These are phyloP conservation scores for Solea solea DNA, from an alignment of 2,113 vertebrate species.

Conservation along the genomic window DNA sequence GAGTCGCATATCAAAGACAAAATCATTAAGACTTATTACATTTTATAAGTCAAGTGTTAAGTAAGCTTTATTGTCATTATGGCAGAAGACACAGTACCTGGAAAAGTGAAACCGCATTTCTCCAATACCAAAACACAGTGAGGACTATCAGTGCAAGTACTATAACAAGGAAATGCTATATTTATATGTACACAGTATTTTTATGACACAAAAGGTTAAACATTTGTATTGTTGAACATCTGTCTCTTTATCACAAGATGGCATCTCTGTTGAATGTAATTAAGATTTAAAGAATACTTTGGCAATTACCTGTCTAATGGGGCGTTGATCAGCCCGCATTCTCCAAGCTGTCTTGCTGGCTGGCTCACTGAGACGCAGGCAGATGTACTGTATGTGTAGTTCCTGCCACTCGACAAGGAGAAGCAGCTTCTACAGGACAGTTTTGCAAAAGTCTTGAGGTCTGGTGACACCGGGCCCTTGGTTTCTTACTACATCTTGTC, in stretches of 20 bases:
- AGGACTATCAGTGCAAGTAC: too few relatives aligned
- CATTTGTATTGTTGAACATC: constrained; percentile 68
- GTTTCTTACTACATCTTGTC: neutral
- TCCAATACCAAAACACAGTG: too few relatives aligned
- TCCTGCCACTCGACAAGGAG: constrained; percentile 43
- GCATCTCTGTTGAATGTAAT: constrained; percentile 80
- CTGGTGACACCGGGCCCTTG: neutral
- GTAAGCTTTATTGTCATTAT: too few relatives aligned
- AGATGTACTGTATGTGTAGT: constrained; percentile 52
- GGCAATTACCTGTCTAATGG: constrained; percentile 82
- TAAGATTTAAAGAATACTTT: constrained; percentile 82
- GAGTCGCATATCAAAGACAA: too few relatives aligned
- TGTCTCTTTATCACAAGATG: constrained; percentile 76
- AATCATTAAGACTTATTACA: too few relatives aligned
- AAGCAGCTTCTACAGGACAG: constrained; percentile 35
- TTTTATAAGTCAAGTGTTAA: too few relatives aligned
- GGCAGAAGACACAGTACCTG: too few relatives aligned
- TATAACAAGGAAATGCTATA: neutral
- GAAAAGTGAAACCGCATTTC: too few relatives aligned
- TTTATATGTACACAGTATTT: constrained; percentile 13
- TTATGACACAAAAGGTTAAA: constrained; percentile 38
- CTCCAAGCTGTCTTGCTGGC: constrained; percentile 71
- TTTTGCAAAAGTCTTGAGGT: constrained; percentile 4
- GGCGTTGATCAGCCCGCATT: constrained; percentile 75
- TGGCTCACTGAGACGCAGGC: constrained; percentile 59